Percentiles rank a stretch among this genome's conserved stretches.
Evolutionary conservation across 2,113 vertebrate species (phyloP).

Genomic region (Apodemus sylvaticus): DNA sequence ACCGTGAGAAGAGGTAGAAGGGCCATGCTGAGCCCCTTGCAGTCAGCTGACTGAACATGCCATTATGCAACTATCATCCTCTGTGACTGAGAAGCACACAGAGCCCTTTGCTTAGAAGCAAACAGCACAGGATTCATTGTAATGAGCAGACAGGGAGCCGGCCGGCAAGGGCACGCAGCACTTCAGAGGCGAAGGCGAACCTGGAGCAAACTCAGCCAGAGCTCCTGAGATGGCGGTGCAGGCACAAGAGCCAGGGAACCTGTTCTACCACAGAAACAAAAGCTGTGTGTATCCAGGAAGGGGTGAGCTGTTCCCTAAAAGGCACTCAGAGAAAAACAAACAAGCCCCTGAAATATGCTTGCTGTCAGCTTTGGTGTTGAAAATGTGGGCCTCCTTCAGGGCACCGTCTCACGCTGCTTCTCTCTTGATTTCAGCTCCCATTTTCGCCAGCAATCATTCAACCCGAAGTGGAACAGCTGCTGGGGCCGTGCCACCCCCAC

Average conservation of each 20-base stretch:
- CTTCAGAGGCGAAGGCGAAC: background rate
- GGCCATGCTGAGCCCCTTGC: background rate
- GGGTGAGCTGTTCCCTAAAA: slow-evolving; percentile 28
- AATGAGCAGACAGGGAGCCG: background rate
- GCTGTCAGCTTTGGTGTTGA: slow-evolving; percentile 16
- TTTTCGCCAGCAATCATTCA: slow-evolving; percentile 85
- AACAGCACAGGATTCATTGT: background rate
- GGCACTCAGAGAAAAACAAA: slow-evolving; percentile 53
- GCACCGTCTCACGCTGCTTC: slow-evolving; percentile 59
- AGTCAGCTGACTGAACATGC: background rate
- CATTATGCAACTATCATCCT: background rate
- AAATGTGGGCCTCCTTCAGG: background rate
- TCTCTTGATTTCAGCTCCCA: slow-evolving; percentile 81
- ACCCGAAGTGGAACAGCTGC: slow-evolving; percentile 81
- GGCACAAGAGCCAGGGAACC: background rate
- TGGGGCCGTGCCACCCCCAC: slow-evolving; percentile 83
- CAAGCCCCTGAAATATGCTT: slow-evolving; percentile 58
- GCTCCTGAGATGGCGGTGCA: background rate
- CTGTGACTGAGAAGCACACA: background rate
- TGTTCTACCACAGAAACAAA: slow-evolving; percentile 38
- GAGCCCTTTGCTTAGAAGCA: background rate
- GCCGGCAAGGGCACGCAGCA: background rate
- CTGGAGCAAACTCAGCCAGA: background rate
- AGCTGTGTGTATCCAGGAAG: slow-evolving; percentile 35
- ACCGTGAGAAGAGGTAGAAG: background rate